Percentiles rank a stretch among this genome's conserved stretches.
These are phyloP conservation scores for Caligus rogercresseyi DNA, from an alignment of 1,140 invertebrate species.

Conservation along the genomic window DNA sequence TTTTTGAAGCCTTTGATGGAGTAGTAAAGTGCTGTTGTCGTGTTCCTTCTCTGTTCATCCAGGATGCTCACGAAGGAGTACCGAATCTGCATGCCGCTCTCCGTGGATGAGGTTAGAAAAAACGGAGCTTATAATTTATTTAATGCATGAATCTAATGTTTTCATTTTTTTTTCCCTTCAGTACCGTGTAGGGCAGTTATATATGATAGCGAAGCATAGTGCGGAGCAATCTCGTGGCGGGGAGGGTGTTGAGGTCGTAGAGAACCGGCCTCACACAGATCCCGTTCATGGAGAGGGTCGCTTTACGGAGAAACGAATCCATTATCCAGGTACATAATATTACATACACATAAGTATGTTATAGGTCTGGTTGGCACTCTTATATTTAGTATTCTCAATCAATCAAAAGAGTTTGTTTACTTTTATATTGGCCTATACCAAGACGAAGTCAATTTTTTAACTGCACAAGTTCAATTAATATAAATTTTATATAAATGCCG, in stretches of 20 bases:
- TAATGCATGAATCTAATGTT: constrained; percentile 10
- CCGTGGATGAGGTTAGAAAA: constrained; percentile 61
- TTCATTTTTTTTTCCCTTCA: constrained; percentile 31
- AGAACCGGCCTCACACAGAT: constrained; percentile 60
- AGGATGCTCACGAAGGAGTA: constrained; percentile 62
- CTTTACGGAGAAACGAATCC: constrained; percentile 76
- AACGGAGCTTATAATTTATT: not conserved
- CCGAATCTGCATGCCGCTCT: constrained; percentile 75
- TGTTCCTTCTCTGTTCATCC: no score
- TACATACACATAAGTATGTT: constrained; percentile 18
- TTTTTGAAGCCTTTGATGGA: no score
- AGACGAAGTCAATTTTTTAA: no score
- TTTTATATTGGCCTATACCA: no score
- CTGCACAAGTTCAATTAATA: no score
- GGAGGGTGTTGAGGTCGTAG: constrained; percentile 77
- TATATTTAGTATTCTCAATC: no score
- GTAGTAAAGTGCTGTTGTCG: no score
- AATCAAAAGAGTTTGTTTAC: no score
- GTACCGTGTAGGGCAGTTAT: constrained; percentile 78
- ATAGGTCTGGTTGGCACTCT: no score
- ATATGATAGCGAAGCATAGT: constrained; percentile 85
- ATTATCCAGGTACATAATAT: constrained; percentile 54
- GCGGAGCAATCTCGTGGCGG: constrained; percentile 70
- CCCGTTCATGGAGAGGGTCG: constrained; percentile 60
- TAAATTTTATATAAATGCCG: no score